phyloP scores from a whole-genome alignment of 2,113 vertebrate species.

The Perccottus glenii region DNA sequence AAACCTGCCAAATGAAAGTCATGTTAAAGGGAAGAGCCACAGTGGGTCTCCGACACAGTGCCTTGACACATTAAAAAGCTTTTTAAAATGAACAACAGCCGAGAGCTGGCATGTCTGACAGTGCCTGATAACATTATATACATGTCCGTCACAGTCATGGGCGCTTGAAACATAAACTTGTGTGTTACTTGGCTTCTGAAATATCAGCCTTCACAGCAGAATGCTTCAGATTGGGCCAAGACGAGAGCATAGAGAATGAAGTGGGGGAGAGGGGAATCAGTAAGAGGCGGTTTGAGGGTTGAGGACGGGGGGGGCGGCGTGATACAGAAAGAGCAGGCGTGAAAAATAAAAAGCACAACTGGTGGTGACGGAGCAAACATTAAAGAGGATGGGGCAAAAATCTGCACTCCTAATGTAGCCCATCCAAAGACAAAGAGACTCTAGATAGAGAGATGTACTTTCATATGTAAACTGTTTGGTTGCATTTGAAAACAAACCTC shows the following conservation, averaged over 20 bases:
- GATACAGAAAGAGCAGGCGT: constrained; percentile 50
- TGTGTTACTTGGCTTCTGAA: constrained; percentile 62
- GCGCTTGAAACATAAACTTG: constrained; percentile 63
- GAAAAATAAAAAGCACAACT: constrained; percentile 79
- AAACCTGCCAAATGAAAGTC: constrained; percentile 59
- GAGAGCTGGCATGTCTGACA: constrained; percentile 68
- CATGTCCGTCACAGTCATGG: constrained; percentile 74
- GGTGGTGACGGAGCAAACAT: constrained; percentile 67
- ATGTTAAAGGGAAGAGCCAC: constrained; percentile 33
- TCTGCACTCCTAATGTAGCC: constrained; percentile 65
- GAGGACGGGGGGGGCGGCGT: constrained; percentile 2
- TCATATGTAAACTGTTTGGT: not conserved
- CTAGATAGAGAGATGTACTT: constrained; percentile 29
- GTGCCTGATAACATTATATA: constrained; percentile 74
- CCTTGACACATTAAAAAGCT: constrained; percentile 59
- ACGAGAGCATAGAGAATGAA: constrained; percentile 28
- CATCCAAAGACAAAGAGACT: constrained; percentile 60
- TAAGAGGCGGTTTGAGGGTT: constrained; percentile 13
- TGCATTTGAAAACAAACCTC: constrained; percentile 1
- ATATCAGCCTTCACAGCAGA: constrained; percentile 51
- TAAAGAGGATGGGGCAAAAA: constrained; percentile 61
- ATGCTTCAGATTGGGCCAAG: constrained; percentile 60
- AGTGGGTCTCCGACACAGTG: constrained; percentile 25
- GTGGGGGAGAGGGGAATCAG: constrained; percentile 8
- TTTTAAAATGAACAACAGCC: constrained; percentile 70